Evolutionary conservation across 2,888 invertebrate species (phyloP).

Genomic region (Noctua comes): DNA sequence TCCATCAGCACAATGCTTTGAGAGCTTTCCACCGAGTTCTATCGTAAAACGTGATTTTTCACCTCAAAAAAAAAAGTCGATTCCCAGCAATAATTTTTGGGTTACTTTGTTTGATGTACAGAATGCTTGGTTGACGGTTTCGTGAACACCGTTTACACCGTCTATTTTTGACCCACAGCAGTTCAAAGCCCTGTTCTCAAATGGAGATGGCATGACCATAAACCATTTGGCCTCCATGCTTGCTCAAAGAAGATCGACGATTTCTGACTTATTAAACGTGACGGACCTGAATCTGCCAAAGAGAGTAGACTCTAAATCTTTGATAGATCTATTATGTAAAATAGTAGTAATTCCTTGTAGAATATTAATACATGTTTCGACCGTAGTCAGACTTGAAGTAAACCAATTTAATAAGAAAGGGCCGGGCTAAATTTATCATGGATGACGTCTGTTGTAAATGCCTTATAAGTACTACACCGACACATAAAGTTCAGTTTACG

Average conservation of each 20-base stretch:
- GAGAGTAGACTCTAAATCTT: not conserved
- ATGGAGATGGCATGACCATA: not conserved
- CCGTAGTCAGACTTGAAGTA: not conserved
- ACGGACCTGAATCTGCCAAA: not conserved
- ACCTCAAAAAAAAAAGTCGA: too few species aligned
- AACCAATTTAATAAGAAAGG: not conserved
- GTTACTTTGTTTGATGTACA: too few species aligned
- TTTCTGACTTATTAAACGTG: not conserved
- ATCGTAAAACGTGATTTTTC: too few species aligned
- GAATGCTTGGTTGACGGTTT: too few species aligned
- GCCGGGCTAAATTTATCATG: not conserved
- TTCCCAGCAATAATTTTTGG: too few species aligned
- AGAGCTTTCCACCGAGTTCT: too few species aligned
- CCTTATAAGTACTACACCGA: not conserved
- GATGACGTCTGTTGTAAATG: not conserved
- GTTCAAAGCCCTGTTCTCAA: not conserved
- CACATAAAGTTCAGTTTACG: not conserved
- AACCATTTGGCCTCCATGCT: not conserved
- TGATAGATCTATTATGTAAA: not conserved
- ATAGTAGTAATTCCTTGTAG: not conserved
- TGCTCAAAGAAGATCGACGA: not conserved
- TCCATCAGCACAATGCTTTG: too few species aligned
- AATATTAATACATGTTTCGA: not conserved
- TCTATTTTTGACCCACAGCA: too few species aligned
- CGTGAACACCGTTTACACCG: too few species aligned